Percentiles rank a stretch among this genome's conserved stretches.
Evolutionary conservation across 2,113 vertebrate genomes (phyloP).

Genomic region (Pachypanchax playfairii): DNA sequence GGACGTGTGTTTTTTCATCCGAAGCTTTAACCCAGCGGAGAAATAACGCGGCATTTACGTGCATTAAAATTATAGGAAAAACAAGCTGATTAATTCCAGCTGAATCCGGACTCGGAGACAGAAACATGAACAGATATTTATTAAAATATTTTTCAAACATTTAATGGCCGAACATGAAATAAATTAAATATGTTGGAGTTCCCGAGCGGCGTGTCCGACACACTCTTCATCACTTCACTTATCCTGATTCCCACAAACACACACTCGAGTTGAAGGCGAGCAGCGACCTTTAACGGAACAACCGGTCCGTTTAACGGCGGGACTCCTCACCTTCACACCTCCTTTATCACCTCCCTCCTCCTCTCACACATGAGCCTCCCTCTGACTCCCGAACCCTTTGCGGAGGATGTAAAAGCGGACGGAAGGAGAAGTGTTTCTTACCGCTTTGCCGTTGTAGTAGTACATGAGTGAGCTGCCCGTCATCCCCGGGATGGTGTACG

Average conservation of each 20-base stretch:
- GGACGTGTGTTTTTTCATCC: too few relatives aligned
- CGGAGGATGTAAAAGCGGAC: conserved; percentile 1
- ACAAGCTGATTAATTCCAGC: not conserved
- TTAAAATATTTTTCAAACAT: too few relatives aligned
- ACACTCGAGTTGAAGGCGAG: too few relatives aligned
- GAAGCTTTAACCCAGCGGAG: not conserved
- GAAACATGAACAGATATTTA: too few relatives aligned
- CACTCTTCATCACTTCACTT: not conserved
- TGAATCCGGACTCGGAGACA: not conserved
- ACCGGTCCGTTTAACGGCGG: conserved; percentile 27
- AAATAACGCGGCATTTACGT: not conserved
- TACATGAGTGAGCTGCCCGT: conserved; percentile 93
- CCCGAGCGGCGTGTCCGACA: not conserved
- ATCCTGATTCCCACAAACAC: not conserved
- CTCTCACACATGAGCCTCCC: not conserved
- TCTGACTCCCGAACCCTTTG: conserved; percentile 11
- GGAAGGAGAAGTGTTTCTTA: conserved; percentile 79
- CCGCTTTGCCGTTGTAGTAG: conserved; percentile 97
- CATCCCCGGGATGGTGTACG: conserved; percentile 95
- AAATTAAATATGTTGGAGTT: not conserved
- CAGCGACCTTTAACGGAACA: too few relatives aligned
- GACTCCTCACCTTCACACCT: conserved; percentile 63
- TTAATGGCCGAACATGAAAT: too few relatives aligned
- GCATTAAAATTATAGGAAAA: conserved; percentile 13
- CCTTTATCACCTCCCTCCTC: not conserved